phyloP scores from a whole-genome alignment of 2,888 invertebrate species.

The Spisula solida region DNA sequence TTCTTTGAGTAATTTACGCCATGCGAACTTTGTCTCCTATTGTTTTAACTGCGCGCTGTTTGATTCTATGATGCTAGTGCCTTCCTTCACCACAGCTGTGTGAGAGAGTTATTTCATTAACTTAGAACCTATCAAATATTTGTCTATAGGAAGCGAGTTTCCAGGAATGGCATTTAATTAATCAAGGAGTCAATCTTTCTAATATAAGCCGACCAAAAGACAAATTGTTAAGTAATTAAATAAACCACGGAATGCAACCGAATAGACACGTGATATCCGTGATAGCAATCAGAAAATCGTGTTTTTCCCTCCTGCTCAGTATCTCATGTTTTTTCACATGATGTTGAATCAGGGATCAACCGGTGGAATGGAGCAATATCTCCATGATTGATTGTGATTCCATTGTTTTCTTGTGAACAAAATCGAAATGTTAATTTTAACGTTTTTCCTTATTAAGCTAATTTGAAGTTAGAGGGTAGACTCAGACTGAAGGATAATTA shows the following conservation, averaged over 20 bases:
- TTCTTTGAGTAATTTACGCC: not conserved
- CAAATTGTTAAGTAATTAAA: conserved; percentile 68
- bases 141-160: conserved; percentile 43
- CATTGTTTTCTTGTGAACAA: conserved; percentile 12
- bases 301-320: not conserved
- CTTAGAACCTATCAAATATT: conserved; percentile 46
- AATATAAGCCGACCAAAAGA: conserved; percentile 60
- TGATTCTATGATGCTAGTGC: not conserved
- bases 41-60: not conserved
- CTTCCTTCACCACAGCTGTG: conserved; percentile 15
- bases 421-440: conserved; percentile 12
- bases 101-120: conserved; percentile 37
- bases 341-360: conserved; percentile 6
- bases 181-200: conserved; percentile 62
- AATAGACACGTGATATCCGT: conserved; percentile 39
- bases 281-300: not conserved
- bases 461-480: not conserved
- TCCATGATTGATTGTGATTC: not conserved
- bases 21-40: not conserved
- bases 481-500: no score
- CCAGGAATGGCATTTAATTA: conserved; percentile 63
- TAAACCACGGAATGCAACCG: conserved; percentile 52
- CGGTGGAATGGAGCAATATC: not conserved
- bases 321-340: conserved; percentile 4
- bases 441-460: not conserved